Evolutionary conservation across 1,140 invertebrate species (phyloP).

Genomic region (Luehdorfia chinensis): DNA sequence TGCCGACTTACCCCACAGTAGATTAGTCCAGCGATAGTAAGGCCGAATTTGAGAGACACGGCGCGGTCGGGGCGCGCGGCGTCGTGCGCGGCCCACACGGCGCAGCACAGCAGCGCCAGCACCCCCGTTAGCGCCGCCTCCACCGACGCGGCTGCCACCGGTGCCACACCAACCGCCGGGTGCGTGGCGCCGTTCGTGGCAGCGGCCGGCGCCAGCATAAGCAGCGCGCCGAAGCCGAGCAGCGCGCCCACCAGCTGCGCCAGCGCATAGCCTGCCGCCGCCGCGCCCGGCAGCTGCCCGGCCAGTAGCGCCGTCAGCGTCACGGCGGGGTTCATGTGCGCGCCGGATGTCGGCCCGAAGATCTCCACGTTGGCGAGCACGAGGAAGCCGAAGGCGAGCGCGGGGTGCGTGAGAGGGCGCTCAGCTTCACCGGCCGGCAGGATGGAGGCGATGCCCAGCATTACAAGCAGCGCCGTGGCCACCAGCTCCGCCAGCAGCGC

Average conservation of each 20-base stretch:
- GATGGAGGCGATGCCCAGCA: constrained; percentile 43
- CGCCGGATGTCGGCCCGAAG: constrained; percentile 54
- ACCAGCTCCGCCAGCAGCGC: constrained; percentile 47
- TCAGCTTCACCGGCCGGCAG: constrained; percentile 23
- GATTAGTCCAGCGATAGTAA: constrained; percentile 52
- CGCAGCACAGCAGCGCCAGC: constrained; percentile 42
- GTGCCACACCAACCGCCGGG: constrained; percentile 20
- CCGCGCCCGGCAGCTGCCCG: constrained; percentile 23
- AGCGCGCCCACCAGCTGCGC: constrained; percentile 18
- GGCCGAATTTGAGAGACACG: constrained; percentile 51
- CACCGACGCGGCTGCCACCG: constrained; percentile 26
- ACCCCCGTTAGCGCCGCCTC: constrained; percentile 47
- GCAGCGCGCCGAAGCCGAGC: constrained; percentile 23
- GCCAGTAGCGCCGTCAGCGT: constrained; percentile 46
- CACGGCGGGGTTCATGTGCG: constrained; percentile 66
- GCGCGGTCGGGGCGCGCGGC: constrained; percentile 35
- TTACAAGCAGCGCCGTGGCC: constrained; percentile 53
- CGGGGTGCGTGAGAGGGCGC: constrained; percentile 43
- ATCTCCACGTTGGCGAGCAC: constrained; percentile 42
- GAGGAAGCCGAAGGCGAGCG: constrained; percentile 56
- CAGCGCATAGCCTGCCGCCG: constrained; percentile 26
- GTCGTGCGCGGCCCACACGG: constrained; percentile 42
- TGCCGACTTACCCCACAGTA: constrained; percentile 44
- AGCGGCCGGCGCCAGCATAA: constrained; percentile 14
- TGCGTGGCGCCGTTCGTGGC: constrained; percentile 28